These are phyloP conservation scores for Stramonita haemastoma DNA, from an alignment of 2,888 invertebrate genomes.

Conservation along the genomic window DNA sequence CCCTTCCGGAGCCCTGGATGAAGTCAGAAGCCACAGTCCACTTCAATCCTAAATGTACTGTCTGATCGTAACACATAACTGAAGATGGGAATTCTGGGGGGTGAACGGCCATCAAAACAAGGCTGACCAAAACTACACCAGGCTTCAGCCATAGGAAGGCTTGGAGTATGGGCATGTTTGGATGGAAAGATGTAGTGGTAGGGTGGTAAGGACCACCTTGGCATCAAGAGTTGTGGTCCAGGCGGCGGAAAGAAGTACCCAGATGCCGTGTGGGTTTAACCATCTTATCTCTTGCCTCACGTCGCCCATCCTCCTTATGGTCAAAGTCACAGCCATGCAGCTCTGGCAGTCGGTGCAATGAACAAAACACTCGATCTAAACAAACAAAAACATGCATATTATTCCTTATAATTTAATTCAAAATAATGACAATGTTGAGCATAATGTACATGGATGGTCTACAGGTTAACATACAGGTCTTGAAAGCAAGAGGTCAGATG, in stretches of 20 bases:
- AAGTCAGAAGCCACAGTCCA: neutral
- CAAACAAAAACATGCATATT: neutral
- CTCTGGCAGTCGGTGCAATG: conserved; percentile 75
- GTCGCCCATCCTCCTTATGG: conserved; percentile 75
- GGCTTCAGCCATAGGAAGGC: neutral
- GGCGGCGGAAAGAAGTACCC: conserved; percentile 72
- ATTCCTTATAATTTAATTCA: neutral
- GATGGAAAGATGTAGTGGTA: conserved; percentile 12
- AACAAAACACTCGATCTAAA: conserved; percentile 69
- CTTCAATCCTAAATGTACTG: neutral
- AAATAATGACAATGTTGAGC: too few species aligned
- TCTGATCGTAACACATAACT: neutral
- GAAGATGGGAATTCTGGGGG: conserved; percentile 4
- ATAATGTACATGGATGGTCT: too few species aligned
- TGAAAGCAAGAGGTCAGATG: too few species aligned
- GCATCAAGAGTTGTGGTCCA: conserved; percentile 67
- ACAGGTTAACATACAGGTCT: too few species aligned
- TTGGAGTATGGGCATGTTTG: neutral
- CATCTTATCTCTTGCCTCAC: conserved; percentile 76
- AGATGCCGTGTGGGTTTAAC: conserved; percentile 75
- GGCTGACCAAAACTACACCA: neutral
- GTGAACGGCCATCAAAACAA: neutral
- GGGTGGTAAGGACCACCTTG: neutral
- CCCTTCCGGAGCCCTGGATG: neutral
- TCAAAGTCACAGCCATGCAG: conserved; percentile 75